Evolutionary conservation across 2,113 vertebrate species (phyloP).

Genomic region (Bufo gargarizans): DNA sequence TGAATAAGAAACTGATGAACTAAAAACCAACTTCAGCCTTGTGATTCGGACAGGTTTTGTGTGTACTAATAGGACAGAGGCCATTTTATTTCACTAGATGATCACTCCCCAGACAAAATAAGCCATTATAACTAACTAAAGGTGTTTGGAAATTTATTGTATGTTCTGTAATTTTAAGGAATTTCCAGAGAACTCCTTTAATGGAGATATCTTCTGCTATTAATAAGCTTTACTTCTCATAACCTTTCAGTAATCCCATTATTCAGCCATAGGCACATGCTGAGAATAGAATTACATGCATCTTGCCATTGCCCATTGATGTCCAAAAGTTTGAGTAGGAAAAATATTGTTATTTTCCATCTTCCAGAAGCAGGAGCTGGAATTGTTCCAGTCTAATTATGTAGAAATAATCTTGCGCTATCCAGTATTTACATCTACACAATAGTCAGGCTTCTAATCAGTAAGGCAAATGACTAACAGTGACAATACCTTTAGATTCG

Average conservation of each 20-base stretch:
- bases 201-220: not conserved
- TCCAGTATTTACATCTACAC: conserved; percentile 44
- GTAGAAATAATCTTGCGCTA: conserved; percentile 7
- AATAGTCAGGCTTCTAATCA: conserved; percentile 32
- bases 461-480: conserved; percentile 36
- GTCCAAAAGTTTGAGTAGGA: conserved; percentile 24
- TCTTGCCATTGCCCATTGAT: not conserved
- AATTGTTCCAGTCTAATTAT: conserved; percentile 51
- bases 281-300: not conserved
- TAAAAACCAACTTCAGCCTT: no score
- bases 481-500: conserved; percentile 41
- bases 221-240: not conserved
- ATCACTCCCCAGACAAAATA: no score
- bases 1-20: no score
- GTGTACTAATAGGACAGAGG: no score
- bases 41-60: no score
- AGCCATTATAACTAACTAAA: no score
- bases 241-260: not conserved
- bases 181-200: not conserved
- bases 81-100: no score
- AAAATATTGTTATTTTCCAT: conserved; percentile 30
- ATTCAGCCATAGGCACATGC: not conserved
- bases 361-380: conserved; percentile 28
- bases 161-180: no score
- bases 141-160: no score